Base-by-base conservation (phyloP, 2,113 vertebrate genomes). In the Albula goreensis region DNA sequence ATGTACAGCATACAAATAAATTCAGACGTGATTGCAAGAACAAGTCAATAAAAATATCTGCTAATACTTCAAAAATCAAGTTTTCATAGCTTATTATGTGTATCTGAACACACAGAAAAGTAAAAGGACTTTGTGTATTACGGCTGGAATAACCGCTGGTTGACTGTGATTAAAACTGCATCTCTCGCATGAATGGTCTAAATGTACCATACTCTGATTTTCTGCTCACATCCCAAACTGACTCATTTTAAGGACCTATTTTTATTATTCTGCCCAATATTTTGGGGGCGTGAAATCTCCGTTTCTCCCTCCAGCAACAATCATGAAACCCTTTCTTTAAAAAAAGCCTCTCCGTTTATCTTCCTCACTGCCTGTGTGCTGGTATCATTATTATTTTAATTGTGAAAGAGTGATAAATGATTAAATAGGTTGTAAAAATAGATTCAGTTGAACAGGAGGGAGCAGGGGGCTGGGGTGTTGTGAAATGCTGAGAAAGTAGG, bases 341-440 rank as follows among this genome's bases (percentile, higher is more conserved):
- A 56, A 56, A 56, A 9, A 56, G 53, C 53, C 53, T 74, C 22
- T 74, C 17, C 70, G 70, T 74, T 8, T 31, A 1, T 31, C 70
- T 74, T 74, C 70, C 70, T 31, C 17, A n/a, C 17, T 25, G 70
- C 31, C 70, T 10, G 70, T 74, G 70, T 74, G 70, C 70, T 22
- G 9, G n/a, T n/a, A 31, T 74, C 70, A 74, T 74, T 74, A 74
- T 74, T 74, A 74, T 74, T 74, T 74, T 74, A 74, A 74, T 74
- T 74, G n/a, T 74, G 70, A 74, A 74, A 74, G 2, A 31, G n/a
- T 74, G 70, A 74, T 74, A 74, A 74, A 74, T 74, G n/a, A 74
- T 74, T 74, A 74, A 74, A 74, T 31, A 31, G 70, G n/a, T 2
- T 74, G 70, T 74, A 74, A 74, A 74, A 74, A 74, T 74, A 74